Percentiles rank a stretch among this genome's conserved stretches.
Conservation (phyloP, 2,888 invertebrate species). For the Monopis laevigella region DNA sequence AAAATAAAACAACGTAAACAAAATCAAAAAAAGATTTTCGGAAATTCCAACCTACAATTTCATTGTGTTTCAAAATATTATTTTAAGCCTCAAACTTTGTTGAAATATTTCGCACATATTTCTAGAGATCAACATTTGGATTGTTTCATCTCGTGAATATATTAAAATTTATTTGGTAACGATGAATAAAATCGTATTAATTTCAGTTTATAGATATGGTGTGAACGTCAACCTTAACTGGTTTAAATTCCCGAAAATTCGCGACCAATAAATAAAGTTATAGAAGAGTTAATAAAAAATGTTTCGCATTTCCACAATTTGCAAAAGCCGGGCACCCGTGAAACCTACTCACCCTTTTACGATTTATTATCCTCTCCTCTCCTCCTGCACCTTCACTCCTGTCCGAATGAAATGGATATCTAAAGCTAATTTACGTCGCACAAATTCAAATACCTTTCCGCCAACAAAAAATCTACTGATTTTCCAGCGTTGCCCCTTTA, state of each 20-base stretch:
- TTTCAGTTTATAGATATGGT: no score
- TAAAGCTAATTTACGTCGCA: conserved; percentile 15
- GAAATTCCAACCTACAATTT: no score
- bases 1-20: no score
- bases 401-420: conserved; percentile 15
- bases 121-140: no score
- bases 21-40: no score
- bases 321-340: conserved; percentile 15
- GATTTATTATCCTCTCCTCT: conserved; percentile 15
- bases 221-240: background rate
- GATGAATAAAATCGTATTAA: no score
- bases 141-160: no score
- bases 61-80: no score
- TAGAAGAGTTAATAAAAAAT: conserved; percentile 16
- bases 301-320: conserved; percentile 17
- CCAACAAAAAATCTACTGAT: conserved; percentile 8
- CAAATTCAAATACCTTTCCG: conserved; percentile 6
- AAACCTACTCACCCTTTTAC: conserved; percentile 14
- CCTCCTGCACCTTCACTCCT: conserved; percentile 9
- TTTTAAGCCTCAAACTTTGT: no score
- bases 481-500: conserved; percentile 1
- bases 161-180: no score
- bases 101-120: no score
- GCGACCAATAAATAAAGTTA: conserved; percentile 10
- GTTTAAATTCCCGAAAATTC: conserved; percentile 1